Conservation (phyloP, 2,797 vertebrate genomes). For the Champsocephalus esox region DNA sequence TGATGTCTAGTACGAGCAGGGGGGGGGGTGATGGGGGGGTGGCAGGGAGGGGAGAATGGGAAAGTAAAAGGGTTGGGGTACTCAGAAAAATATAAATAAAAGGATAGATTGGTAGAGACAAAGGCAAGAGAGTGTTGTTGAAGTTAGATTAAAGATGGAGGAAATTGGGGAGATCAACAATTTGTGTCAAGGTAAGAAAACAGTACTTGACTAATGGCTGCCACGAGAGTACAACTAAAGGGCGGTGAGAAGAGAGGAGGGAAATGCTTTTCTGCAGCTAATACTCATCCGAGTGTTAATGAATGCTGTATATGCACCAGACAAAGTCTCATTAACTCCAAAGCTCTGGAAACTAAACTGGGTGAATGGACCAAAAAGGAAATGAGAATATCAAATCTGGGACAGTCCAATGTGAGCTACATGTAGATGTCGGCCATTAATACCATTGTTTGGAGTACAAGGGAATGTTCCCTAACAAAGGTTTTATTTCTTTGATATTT, state of each 20-base stretch:
- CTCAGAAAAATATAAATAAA: not conserved
- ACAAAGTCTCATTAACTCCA: slow-evolving; percentile 62
- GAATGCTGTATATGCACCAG: slow-evolving; percentile 50
- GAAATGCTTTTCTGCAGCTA: slow-evolving; percentile 33
- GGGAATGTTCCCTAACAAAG: slow-evolving; percentile 22
- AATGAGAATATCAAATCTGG: slow-evolving; percentile 50
- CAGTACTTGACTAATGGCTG: slow-evolving; percentile 42
- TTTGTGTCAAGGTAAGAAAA: slow-evolving; percentile 39
- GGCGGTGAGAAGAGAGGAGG: slow-evolving; percentile 20
- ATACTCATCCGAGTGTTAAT: slow-evolving; percentile 56
- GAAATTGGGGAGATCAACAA: slow-evolving; percentile 34
- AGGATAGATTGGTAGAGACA: not conserved
- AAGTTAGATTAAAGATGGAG: slow-evolving; percentile 29
- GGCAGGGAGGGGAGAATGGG: not conserved
- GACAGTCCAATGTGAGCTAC: slow-evolving; percentile 14
- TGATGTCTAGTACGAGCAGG: slow-evolving; percentile 48
- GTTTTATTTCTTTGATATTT: slow-evolving; percentile 21
- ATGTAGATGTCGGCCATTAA: slow-evolving; percentile 21
- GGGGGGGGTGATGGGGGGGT: slow-evolving; percentile 25
- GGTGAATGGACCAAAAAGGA: slow-evolving; percentile 48
- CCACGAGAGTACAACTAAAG: slow-evolving; percentile 31
- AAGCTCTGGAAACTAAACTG: slow-evolving; percentile 48
- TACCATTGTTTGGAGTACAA: slow-evolving; percentile 4
- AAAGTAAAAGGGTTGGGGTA: slow-evolving; percentile 5
- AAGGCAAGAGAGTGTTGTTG: not conserved